These are phyloP conservation scores for Salmo trutta DNA, from an alignment of 2,797 vertebrate species.

Conservation along the genomic window DNA sequence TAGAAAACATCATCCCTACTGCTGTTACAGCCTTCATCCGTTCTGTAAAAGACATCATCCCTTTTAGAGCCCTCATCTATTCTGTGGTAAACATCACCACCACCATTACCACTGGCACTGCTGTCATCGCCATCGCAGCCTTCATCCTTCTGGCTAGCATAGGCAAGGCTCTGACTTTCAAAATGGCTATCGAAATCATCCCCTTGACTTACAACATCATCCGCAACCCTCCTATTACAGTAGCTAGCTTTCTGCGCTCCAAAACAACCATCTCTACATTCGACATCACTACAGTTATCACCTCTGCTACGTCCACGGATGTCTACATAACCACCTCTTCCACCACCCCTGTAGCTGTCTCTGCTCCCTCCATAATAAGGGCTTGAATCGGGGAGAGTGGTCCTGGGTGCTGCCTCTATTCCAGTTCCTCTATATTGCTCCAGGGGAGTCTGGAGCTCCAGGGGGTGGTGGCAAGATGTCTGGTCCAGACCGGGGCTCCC, in stretches of 20 bases:
- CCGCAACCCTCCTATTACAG: no score
- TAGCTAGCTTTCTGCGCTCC: no score
- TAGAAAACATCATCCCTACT: constrained; percentile 36
- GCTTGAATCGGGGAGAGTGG: constrained; percentile 28
- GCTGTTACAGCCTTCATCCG: no score
- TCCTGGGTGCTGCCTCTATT: constrained; percentile 28
- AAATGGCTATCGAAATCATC: constrained; percentile 25
- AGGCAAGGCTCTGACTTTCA: constrained; percentile 43
- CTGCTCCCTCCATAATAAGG: constrained; percentile 19
- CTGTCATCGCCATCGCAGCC: constrained; percentile 53
- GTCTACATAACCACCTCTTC: constrained; percentile 31
- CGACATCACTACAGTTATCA: background rate
- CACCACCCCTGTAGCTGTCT: constrained; percentile 11
- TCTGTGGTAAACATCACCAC: constrained; percentile 31
- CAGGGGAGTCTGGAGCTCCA: constrained; percentile 12
- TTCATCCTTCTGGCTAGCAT: constrained; percentile 34
- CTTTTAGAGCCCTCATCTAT: background rate
- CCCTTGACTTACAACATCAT: no score
- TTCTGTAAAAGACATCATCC: constrained; percentile 22
- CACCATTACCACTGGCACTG: constrained; percentile 17
- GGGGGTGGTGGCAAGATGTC: constrained; percentile 32
- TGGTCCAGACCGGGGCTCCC: constrained; percentile 47
- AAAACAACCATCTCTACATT: no score
- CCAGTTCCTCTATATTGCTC: constrained; percentile 40
- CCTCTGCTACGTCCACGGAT: constrained; percentile 38